Conservation (phyloP, 2,888 invertebrate genomes). For the Linnaemya vulpina region DNA sequence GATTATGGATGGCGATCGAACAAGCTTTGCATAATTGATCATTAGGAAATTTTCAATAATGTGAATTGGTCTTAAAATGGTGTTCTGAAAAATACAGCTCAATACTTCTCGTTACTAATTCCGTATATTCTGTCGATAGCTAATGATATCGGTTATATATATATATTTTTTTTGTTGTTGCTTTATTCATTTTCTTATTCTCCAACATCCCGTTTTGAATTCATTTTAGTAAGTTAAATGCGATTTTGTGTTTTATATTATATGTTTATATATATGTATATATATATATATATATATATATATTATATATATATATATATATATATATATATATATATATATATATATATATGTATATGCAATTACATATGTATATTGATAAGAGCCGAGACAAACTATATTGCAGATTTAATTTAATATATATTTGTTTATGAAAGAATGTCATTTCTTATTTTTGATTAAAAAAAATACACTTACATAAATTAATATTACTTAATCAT, state of each 20-base stretch:
- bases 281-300: slow-evolving; percentile 3
- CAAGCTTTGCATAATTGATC: too few species aligned
- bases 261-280: slow-evolving; percentile 16
- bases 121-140: neutral
- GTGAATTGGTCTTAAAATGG: slow-evolving; percentile 26
- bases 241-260: slow-evolving; percentile 22
- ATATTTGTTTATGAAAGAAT: slow-evolving; percentile 28
- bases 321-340: slow-evolving; percentile 6
- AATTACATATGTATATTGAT: slow-evolving; percentile 10
- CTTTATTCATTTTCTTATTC: neutral
- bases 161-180: too few species aligned
- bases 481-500: slow-evolving; percentile 34
- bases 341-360: slow-evolving; percentile 28
- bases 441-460: slow-evolving; percentile 29
- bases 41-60: slow-evolving; percentile 22
- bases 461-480: slow-evolving; percentile 20
- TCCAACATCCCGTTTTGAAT: neutral
- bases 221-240: slow-evolving; percentile 48
- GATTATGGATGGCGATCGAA: too few species aligned
- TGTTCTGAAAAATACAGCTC: slow-evolving; percentile 20
- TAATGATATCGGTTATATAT: too few species aligned
- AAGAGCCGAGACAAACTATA: slow-evolving; percentile 34
- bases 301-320: slow-evolving; percentile 21
- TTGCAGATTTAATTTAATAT: slow-evolving; percentile 44
- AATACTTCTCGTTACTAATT: neutral